These are phyloP conservation scores for Oreohelix idahoensis DNA, from an alignment of 1,140 invertebrate genomes.

Conservation along the genomic window DNA sequence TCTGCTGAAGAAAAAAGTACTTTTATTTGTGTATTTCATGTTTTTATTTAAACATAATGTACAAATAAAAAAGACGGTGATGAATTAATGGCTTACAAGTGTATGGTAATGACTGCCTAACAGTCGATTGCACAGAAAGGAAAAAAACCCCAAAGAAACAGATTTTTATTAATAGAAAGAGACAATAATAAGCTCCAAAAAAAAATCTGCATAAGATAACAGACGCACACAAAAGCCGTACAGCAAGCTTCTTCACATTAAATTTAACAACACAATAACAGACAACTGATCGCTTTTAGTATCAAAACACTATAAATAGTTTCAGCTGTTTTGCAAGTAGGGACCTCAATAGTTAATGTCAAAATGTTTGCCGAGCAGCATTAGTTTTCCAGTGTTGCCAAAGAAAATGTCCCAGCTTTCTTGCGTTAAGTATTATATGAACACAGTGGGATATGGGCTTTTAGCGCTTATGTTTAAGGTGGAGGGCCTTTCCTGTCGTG, in stretches of 20 bases:
- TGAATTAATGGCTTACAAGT: neutral
- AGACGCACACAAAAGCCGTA: neutral
- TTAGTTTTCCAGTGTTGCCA: too few species aligned
- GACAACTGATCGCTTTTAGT: neutral
- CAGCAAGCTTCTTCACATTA: neutral
- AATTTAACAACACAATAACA: neutral
- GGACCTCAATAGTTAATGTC: too few species aligned
- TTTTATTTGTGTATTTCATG: neutral
- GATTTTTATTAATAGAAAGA: neutral
- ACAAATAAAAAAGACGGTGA: neutral
- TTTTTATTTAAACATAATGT: conserved; percentile 8
- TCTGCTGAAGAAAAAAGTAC: too few species aligned
- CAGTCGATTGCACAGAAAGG: neutral
- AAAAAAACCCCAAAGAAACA: too few species aligned
- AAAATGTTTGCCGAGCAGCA: too few species aligned
- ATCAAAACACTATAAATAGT: neutral
- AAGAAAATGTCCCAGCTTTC: too few species aligned
- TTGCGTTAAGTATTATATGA: too few species aligned
- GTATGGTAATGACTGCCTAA: neutral
- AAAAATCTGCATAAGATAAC: neutral
- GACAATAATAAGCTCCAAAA: neutral
- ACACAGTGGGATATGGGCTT: too few species aligned
- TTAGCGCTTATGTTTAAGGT: too few species aligned
- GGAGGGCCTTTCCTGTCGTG: too few species aligned
- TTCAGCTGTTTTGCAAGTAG: neutral